Percentiles rank a stretch among this genome's conserved stretches.
phyloP scores from a whole-genome alignment of 2,888 invertebrate genomes.

The Allacma fusca region DNA sequence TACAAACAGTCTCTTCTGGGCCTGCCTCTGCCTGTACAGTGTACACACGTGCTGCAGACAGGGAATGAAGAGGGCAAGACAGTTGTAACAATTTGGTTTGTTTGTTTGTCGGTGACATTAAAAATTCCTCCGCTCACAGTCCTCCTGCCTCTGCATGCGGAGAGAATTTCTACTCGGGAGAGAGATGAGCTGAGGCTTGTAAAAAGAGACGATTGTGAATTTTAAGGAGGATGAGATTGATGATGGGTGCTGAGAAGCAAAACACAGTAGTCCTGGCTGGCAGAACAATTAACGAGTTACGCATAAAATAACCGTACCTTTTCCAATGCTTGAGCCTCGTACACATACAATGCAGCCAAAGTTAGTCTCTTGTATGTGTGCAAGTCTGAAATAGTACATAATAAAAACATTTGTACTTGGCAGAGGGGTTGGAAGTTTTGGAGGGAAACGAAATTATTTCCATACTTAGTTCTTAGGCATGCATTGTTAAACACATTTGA shows the following conservation, averaged over 20 bases:
- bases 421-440: constrained; percentile 1
- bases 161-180: not conserved
- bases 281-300: constrained; percentile 6
- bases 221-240: constrained; percentile 2
- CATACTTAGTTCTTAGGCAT: not conserved
- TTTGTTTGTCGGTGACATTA: constrained; percentile 12
- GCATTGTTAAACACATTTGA: constrained; percentile 1
- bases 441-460: constrained; percentile 7
- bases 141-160: not conserved
- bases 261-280: constrained; percentile 1
- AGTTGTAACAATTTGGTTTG: not conserved
- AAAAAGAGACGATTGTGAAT: not conserved
- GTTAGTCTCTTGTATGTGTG: not conserved
- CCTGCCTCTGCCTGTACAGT: too few relatives aligned
- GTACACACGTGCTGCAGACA: too few relatives aligned
- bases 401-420: constrained; percentile 10
- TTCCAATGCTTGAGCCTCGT: not conserved
- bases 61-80: not conserved
- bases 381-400: not conserved
- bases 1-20: not conserved
- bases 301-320: constrained; percentile 16
- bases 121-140: not conserved
- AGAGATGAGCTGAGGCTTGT: not conserved
- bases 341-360: too few relatives aligned
- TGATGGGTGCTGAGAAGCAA: constrained; percentile 6